Evolutionary conservation across 2,797 vertebrate genomes (phyloP), one percentile per base, ranked within the genome.

Genomic region (Mastacembelus armatus): DNA sequence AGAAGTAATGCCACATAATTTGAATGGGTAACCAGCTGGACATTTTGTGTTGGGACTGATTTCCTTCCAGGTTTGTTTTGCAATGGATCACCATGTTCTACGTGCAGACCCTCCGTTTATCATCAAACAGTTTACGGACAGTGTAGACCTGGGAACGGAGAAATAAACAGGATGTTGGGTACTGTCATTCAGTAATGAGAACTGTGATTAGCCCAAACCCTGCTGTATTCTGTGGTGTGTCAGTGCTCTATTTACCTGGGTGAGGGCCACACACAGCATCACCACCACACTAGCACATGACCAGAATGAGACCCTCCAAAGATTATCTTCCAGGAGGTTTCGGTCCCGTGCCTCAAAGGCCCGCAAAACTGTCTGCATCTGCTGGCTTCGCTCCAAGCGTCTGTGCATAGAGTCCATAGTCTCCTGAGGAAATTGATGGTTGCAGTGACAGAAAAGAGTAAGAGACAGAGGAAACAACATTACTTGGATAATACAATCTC

Each of bases 291-390:
- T 94, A 38, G 94, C 85, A 0, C 94, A 95, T 0, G 96, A 98
- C 96, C 96, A 97, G 87, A 97, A 96, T 5, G 95, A 96, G 26
- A 98, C 96, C 27, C 94, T 91, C 84, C 93, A 95, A 32, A 96
- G 85, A 86, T 97, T 98, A 76, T 94, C 93, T 43, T 97, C 96
- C 77, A 95, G 94, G 14, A 98, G 93, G 82, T 96, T 96, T 4
- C 96, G 89, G 81, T 97, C 96, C 0, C 96, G 93, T 0, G 96
- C 95, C 80, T 98, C 96, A 3, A 96, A 97, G 0, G 96, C 95
- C n/a, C 96, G 89, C 27, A 97, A 75, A 51, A 95, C 86, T 0
- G 93, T 94, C 88, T 97, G 95, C 92, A 96, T 92, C 84, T 97
- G 96, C 38, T 95, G 92, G 74, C 96, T 96, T 29, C 95, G 94